A percentile compares a stretch with the other conserved stretches of the same genome.
These are phyloP conservation scores for Pristiophorus japonicus DNA, from an alignment of 2,113 vertebrate genomes.

Conservation along the genomic window DNA sequence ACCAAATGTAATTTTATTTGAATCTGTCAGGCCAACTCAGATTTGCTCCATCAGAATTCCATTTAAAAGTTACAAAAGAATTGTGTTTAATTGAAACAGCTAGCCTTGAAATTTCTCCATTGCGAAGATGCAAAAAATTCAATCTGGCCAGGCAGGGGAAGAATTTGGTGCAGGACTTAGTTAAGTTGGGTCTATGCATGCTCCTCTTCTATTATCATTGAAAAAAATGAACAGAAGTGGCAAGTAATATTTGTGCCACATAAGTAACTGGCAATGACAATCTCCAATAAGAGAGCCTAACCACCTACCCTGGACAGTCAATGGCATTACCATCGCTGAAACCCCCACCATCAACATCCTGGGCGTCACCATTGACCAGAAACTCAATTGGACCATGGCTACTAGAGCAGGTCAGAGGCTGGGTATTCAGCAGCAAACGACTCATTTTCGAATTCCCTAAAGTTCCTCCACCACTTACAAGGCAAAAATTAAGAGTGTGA, in stretches of 20 bases:
- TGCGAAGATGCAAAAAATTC: background rate
- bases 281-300: background rate
- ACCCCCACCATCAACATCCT: background rate
- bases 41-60: background rate
- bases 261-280: background rate
- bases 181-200: background rate
- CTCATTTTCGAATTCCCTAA: background rate
- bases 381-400: background rate
- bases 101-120: background rate
- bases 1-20: background rate
- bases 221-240: background rate
- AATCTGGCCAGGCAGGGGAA: background rate
- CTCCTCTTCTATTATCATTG: background rate
- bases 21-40: background rate
- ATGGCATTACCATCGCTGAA: background rate
- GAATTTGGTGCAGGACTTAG: background rate
- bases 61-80: background rate
- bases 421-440: background rate
- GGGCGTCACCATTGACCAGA: background rate
- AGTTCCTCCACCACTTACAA: background rate
- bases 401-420: background rate
- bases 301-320: background rate
- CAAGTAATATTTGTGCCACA: background rate
- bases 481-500: background rate
- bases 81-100: background rate